Percentiles rank a stretch among this genome's conserved stretches.
These are phyloP conservation scores for Cydia pomonella DNA, from an alignment of 1,140 invertebrate species.

Conservation along the genomic window DNA sequence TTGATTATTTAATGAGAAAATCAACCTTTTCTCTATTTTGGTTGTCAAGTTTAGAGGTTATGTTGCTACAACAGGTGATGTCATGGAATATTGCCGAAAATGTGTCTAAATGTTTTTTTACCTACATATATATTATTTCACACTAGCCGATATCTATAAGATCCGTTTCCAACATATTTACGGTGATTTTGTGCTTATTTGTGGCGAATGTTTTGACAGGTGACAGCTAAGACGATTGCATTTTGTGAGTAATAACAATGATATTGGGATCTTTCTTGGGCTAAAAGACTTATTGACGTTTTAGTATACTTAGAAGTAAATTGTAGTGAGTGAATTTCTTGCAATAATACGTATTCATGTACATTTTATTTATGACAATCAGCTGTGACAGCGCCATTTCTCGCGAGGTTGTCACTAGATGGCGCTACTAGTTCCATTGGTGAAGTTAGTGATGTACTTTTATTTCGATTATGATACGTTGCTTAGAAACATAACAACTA, in stretches of 20 bases:
- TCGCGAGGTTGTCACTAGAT: conserved; percentile 32
- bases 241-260: conserved; percentile 43
- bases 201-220: conserved; percentile 75
- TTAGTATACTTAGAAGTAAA: not conserved
- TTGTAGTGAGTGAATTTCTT: not conserved
- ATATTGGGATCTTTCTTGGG: conserved; percentile 7
- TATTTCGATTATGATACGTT: not conserved
- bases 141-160: conserved; percentile 41
- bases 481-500: too few species aligned
- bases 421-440: conserved; percentile 36
- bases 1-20: not conserved
- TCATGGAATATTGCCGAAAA: conserved; percentile 72
- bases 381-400: conserved; percentile 15
- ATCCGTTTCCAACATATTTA: conserved; percentile 52
- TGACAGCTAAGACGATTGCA: conserved; percentile 62
- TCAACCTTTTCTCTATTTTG: not conserved
- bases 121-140: conserved; percentile 47
- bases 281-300: conserved; percentile 19
- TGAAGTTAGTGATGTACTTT: not conserved
- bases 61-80: conserved; percentile 45
- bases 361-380: not conserved
- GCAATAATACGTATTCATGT: not conserved
- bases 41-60: conserved; percentile 58
- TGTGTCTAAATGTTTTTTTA: conserved; percentile 52
- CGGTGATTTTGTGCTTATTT: conserved; percentile 75